Evolutionary conservation across 2,888 invertebrate genomes (phyloP), one percentile per base, ranked within the genome.

Genomic region (Isoperla grammatica): DNA sequence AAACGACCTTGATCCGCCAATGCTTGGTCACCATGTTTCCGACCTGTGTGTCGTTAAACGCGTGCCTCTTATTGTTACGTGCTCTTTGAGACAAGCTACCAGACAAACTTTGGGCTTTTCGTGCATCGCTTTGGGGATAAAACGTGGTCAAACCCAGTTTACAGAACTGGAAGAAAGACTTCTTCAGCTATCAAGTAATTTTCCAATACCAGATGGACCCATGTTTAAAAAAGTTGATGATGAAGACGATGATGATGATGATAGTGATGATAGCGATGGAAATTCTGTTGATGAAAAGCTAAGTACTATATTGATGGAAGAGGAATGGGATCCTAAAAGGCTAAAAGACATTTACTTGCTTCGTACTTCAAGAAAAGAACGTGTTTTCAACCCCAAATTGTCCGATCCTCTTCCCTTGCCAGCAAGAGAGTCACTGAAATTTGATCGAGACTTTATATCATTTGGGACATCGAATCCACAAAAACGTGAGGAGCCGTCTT

Each of bases 1-100:
- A 64, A 71, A 74, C 22, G 67, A 71, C 54, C 71, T 78, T 0
- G 78, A 78, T 23, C 67, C 68, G 2, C 71, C 69, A 62, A 68
- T 73, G 4, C 72, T 80, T 66, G 70, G 79, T 3, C 76, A 76
- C 54, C 75, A 78, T 49, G 59, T 78, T 2, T 65, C 79, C 19
- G 74, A 74, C 64, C 66, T 72, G 58, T 77, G 78, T 58, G 64
- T 63, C 15, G 61, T 67, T 5, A 68, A 66, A 6, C 65, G 70
- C 45, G 65, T 78, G 56, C 76, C 78, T 17, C 64, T 74, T 15
- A 57, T 79, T 8, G 77, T 79, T 65, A 64, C 79, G n/a, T 67
- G 68, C 54, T 71, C 71, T 45, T 68, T 80, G 3, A 75, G 72
- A 61, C 69, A 69, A 63, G 60, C 69, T 1, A 69, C 71, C 60